phyloP scores from a whole-genome alignment of 2,888 invertebrate species.

The Eupithecia insigniata region DNA sequence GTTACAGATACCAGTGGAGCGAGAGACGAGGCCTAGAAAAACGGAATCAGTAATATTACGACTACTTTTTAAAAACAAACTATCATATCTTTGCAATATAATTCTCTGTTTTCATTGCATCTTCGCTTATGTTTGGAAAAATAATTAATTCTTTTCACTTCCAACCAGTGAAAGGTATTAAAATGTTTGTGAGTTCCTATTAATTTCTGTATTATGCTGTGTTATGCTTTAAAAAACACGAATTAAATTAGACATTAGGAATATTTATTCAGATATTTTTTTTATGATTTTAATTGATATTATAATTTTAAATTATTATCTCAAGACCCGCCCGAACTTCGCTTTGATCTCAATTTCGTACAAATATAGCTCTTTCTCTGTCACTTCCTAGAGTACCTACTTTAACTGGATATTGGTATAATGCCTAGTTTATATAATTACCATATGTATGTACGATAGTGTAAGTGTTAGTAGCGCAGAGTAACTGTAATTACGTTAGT shows the following conservation, averaged over 20 bases:
- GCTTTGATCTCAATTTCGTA: constrained; percentile 50
- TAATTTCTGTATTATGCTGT: constrained; percentile 39
- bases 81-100: constrained; percentile 57
- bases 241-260: background rate
- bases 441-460: too few species aligned
- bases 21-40: constrained; percentile 74
- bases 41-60: constrained; percentile 62
- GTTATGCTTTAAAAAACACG: background rate
- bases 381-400: constrained; percentile 73
- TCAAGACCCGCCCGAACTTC: background rate
- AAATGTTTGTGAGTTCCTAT: constrained; percentile 57
- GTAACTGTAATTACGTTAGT: constrained; percentile 42
- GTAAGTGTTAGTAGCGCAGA: constrained; percentile 45
- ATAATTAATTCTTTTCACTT: constrained; percentile 55
- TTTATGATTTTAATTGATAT: constrained; percentile 2
- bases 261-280: background rate
- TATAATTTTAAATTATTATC: background rate
- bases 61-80: constrained; percentile 55
- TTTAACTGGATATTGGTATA: constrained; percentile 29
- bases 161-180: constrained; percentile 65
- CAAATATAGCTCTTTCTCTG: constrained; percentile 68
- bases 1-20: constrained; percentile 65
- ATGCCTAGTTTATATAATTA: constrained; percentile 31
- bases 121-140: constrained; percentile 1
- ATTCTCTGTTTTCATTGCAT: constrained; percentile 43